phyloP scores from a whole-genome alignment of 2,888 invertebrate species.

The Polymixis lichenea region DNA sequence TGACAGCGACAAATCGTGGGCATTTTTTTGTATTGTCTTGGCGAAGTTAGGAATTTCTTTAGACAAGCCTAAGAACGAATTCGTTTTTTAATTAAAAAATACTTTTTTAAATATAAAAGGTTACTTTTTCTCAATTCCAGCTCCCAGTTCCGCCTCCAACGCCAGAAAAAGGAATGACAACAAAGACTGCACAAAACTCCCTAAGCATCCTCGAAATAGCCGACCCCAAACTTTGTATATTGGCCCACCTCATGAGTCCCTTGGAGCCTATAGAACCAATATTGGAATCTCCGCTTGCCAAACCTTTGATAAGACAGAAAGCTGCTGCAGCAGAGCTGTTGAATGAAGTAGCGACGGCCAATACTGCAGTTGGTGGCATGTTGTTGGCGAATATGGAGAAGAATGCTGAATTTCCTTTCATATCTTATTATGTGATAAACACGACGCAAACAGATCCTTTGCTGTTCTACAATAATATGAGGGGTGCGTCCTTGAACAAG shows the following conservation, averaged over 20 bases:
- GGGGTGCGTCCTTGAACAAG: slow-evolving; percentile 95
- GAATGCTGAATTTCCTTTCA: slow-evolving; percentile 97
- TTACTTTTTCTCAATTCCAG: slow-evolving; percentile 75
- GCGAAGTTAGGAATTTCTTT: slow-evolving; percentile 31
- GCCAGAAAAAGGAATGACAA: slow-evolving; percentile 91
- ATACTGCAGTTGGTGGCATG: slow-evolving; percentile 95
- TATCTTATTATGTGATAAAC: slow-evolving; percentile 97
- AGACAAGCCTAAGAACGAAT: background rate
- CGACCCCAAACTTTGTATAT: slow-evolving; percentile 96
- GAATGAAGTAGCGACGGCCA: slow-evolving; percentile 93
- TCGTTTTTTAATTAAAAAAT: slow-evolving; percentile 5
- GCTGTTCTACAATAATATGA: slow-evolving; percentile 96
- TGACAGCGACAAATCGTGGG: slow-evolving; percentile 51
- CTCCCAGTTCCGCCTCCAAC: slow-evolving; percentile 92
- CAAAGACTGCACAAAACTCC: slow-evolving; percentile 91
- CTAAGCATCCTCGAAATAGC: slow-evolving; percentile 95
- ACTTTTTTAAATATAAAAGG: background rate
- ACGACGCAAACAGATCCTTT: slow-evolving; percentile 96
- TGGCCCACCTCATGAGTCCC: slow-evolving; percentile 97
- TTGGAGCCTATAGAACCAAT: slow-evolving; percentile 96
- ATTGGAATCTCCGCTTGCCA: slow-evolving; percentile 95
- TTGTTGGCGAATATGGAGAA: slow-evolving; percentile 97
- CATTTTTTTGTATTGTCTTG: slow-evolving; percentile 39
- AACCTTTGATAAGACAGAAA: slow-evolving; percentile 94
- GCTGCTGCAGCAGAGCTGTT: slow-evolving; percentile 94